A percentile compares a stretch with the other conserved stretches of the same genome.
Evolutionary conservation across 1,140 invertebrate species (phyloP).

Genomic region (Pseudomyrmex cubaensis): DNA sequence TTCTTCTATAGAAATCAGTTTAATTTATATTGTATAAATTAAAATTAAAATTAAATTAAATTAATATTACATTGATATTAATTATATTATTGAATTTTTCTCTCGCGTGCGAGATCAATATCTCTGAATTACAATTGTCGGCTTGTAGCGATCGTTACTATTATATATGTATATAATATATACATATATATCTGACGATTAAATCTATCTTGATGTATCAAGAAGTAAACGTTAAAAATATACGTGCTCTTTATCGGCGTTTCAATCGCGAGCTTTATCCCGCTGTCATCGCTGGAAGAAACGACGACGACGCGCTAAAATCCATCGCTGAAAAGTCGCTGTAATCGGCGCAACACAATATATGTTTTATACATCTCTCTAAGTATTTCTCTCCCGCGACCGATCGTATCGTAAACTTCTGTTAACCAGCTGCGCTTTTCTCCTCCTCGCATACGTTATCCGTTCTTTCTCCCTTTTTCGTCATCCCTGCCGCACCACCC

Average conservation of each 20-base stretch:
- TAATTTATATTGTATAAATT: too few relatives aligned
- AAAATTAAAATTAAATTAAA: too few relatives aligned
- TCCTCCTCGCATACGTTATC: constrained; percentile 50
- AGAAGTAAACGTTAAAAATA: background rate
- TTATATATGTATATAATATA: too few relatives aligned
- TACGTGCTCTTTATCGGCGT: background rate
- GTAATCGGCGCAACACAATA: constrained; percentile 8
- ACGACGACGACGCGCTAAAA: background rate
- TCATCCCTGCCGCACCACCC: constrained; percentile 32
- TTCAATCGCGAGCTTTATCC: background rate
- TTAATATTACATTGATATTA: background rate
- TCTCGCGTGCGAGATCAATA: background rate
- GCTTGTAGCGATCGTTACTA: background rate
- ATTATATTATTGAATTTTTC: constrained; percentile 2
- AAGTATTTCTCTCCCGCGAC: constrained; percentile 10
- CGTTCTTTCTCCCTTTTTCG: constrained; percentile 49
- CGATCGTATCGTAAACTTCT: constrained; percentile 15
- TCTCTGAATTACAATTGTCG: background rate
- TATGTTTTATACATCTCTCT: background rate
- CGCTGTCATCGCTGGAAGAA: background rate
- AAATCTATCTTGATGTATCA: background rate
- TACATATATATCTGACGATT: background rate
- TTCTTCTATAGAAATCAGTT: background rate
- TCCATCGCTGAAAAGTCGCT: constrained; percentile 1
- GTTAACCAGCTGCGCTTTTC: constrained; percentile 30